Base-by-base conservation (phyloP, 2,797 vertebrate genomes). In the Enteromius paludinosus region DNA sequence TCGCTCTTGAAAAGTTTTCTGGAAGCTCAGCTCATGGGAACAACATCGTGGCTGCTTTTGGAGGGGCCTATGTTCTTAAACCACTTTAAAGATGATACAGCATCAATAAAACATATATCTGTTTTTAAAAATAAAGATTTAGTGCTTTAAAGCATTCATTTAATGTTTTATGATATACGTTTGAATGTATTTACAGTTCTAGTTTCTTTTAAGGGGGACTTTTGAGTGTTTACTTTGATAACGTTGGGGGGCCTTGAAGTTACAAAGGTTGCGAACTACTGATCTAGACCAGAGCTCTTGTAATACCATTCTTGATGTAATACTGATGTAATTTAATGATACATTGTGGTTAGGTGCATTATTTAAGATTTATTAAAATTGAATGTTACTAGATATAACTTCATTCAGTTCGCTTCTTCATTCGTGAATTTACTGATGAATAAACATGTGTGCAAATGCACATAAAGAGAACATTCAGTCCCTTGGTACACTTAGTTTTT, bases 221-320 rank as follows among this genome's bases (percentile, higher is more conserved):
- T 52, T 38, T 38, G 20, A 54, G 7, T 15, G 1, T n/a, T 74
- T 49, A 35, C 52, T 38, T 74, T 74, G 30, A 41, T 14, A 38
- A 4, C 12, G 12, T n/a, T n/a, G 28, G 10, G 41, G 49, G 52
- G 11, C 20, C 52, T 76, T 47, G 5, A 47, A 28, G 41, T 64
- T 64, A 62, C 25, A 64, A 77, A 77, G 41, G 3, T 64, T 64
- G 25, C 45, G 28, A 47, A 65, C 23, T 25, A 23, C 75, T 33
- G 75, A 61, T 77, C 17, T 43, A 64, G 52, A 59, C 15, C 18
- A 61, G 23, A 43, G 4, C 23, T 62, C 56, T 61, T 5, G n/a
- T 28, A 43, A 74, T 75, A 43, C 14, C 65, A 68, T 71, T 30
- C 28, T 62, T 81, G 79, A 62, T 62, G 35, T 35, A 72, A 72